Evolutionary conservation across 2,888 invertebrate species (phyloP), one percentile per base, ranked within the genome.

Genomic region (Trypoxylon attenuatum): DNA sequence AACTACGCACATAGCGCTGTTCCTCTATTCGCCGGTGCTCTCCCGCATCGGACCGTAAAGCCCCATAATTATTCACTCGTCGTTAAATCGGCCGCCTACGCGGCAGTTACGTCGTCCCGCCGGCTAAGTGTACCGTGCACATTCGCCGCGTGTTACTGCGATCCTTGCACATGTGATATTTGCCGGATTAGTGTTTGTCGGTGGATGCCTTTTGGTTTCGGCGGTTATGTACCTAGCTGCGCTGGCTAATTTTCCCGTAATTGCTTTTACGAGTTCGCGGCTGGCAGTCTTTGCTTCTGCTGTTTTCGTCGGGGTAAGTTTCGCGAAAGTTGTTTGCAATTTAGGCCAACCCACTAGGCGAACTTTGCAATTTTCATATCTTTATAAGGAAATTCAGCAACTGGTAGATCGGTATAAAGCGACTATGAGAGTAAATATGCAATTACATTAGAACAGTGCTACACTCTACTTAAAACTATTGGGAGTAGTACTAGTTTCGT

Each of bases 41-140:
- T 72, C 66, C 65, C 29, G 73, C 77, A 78, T 80, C 79, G 76
- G 79, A 80, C 80, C 82, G 77, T 84, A 83, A 84, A 83, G 82
- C 78, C 78, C 75, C 76, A 69, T 83, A 82, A 84, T 82, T 83
- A 84, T 83, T 83, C 82, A 83, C 81, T 84, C 83, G 77, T 83
- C 83, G 83, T 84, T 84, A 83, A 84, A 83, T 82, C 80, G 80
- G 77, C 79, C 75, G 79, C 74, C 80, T 78, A 79, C 74, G 76
- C 73, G 76, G 77, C 78, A 78, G 78, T 84, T 81, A 82, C 77
- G 77, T 78, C 80, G 79, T 81, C 69, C 78, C 66, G 66, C 64
- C 67, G 62, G 52, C 67, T 65, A 65, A 69, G 61, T 73, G 59
- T 67, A 73, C 59, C 65, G 45, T 66, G 69, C 57, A 76, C 61